Percentiles rank a stretch among this genome's conserved stretches.
These are phyloP conservation scores for Nannospalax galili DNA, from an alignment of 2,113 vertebrate species.

Conservation along the genomic window DNA sequence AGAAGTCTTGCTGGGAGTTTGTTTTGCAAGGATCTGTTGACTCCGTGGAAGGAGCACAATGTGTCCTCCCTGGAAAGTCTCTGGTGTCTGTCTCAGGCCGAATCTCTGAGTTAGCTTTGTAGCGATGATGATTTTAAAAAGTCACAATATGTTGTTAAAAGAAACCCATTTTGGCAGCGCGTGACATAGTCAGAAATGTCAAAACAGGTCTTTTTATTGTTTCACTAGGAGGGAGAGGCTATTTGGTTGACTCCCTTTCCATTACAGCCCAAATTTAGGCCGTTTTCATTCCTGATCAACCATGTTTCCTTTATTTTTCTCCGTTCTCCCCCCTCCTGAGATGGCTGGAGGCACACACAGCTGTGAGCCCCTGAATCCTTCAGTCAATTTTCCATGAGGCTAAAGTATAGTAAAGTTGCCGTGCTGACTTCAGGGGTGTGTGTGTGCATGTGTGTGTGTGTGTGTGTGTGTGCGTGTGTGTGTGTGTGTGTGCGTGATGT, in stretches of 20 bases:
- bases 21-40: background rate
- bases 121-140: background rate
- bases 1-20: background rate
- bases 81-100: background rate
- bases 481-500: too few relatives aligned
- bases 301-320: background rate
- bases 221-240: background rate
- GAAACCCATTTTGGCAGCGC: background rate
- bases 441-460: background rate
- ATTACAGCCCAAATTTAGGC: fast-evolving
- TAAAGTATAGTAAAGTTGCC: background rate
- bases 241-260: background rate
- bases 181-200: background rate
- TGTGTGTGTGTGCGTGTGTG: too few relatives aligned
- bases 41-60: background rate
- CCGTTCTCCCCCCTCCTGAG: background rate
- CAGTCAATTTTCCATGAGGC: background rate
- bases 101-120: background rate
- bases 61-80: background rate
- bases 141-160: background rate
- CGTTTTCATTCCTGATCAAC: background rate
- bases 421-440: too few relatives aligned
- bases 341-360: background rate
- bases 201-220: background rate
- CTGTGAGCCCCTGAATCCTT: background rate